Conservation (phyloP, 2,888 invertebrate species). For the Apamea sordens region DNA sequence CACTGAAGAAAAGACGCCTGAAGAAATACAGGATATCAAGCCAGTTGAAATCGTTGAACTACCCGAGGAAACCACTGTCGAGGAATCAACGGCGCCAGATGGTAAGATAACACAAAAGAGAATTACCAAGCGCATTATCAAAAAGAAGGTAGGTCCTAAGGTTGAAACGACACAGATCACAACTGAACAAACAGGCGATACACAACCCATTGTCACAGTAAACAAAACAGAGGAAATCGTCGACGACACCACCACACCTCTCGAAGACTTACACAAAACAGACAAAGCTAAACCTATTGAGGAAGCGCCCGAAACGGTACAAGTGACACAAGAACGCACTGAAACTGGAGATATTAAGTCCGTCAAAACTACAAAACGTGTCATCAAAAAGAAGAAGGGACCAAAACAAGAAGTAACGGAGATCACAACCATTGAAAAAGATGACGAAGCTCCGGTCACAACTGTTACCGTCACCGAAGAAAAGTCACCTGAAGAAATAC, state of each 20-base stretch:
- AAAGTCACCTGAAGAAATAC: not conserved
- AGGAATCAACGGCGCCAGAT: too few relatives aligned
- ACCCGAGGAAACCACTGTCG: too few relatives aligned
- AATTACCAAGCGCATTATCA: too few relatives aligned
- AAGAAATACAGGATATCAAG: too few relatives aligned
- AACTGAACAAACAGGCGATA: too few relatives aligned
- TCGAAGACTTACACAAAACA: not conserved
- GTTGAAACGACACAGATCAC: too few relatives aligned
- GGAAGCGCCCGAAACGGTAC: not conserved
- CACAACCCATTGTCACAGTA: too few relatives aligned
- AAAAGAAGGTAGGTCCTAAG: too few relatives aligned
- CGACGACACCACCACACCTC: not conserved
- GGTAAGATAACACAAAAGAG: too few relatives aligned
- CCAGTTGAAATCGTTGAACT: too few relatives aligned
- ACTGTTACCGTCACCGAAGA: not conserved
- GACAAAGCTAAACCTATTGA: not conserved
- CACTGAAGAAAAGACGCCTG: too few relatives aligned
- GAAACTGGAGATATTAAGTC: fast-evolving
- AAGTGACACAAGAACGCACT: not conserved
- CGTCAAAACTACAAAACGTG: not conserved
- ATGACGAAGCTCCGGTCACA: not conserved
- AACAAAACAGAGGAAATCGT: too few relatives aligned
- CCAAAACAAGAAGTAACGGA: not conserved
- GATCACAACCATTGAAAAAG: not conserved
- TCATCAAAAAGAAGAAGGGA: not conserved